phyloP scores from a whole-genome alignment of 2,888 invertebrate species.

The Junonia oenone region DNA sequence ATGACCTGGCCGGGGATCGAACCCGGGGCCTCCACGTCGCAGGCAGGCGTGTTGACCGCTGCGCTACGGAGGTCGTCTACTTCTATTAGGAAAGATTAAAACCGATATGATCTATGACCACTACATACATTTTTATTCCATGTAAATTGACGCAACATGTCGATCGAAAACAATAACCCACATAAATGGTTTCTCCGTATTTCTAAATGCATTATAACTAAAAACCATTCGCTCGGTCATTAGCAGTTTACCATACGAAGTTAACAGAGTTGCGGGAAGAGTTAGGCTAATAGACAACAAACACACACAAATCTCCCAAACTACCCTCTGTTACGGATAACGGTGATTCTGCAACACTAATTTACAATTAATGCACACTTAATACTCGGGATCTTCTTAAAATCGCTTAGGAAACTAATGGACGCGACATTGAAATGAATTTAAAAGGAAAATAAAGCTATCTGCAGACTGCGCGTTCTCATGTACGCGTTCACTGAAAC shows the following conservation, averaged over 20 bases:
- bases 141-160: neutral
- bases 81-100: too few relatives aligned
- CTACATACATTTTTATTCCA: neutral
- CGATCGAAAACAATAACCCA: neutral
- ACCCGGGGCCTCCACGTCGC: too few relatives aligned
- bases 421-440: slow-evolving; percentile 24
- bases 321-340: slow-evolving; percentile 49
- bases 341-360: slow-evolving; percentile 50
- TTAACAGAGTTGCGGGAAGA: neutral
- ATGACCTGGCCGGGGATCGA: too few relatives aligned
- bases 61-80: too few relatives aligned
- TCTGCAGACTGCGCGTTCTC: too few relatives aligned
- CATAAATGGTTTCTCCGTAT: neutral
- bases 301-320: slow-evolving; percentile 39
- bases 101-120: neutral
- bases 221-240: slow-evolving; percentile 9
- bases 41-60: too few relatives aligned
- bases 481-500: too few relatives aligned
- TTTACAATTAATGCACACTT: slow-evolving; percentile 57
- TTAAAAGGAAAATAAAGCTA: slow-evolving; percentile 16
- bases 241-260: slow-evolving; percentile 13
- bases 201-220: slow-evolving; percentile 1
- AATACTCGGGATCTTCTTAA: slow-evolving; percentile 45
- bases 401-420: slow-evolving; percentile 41
- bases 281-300: slow-evolving; percentile 31